A percentile compares a stretch with the other conserved stretches of the same genome.
These are phyloP conservation scores for Limnodromus scolopaceus DNA, from an alignment of 2,797 vertebrate genomes.

Conservation along the genomic window DNA sequence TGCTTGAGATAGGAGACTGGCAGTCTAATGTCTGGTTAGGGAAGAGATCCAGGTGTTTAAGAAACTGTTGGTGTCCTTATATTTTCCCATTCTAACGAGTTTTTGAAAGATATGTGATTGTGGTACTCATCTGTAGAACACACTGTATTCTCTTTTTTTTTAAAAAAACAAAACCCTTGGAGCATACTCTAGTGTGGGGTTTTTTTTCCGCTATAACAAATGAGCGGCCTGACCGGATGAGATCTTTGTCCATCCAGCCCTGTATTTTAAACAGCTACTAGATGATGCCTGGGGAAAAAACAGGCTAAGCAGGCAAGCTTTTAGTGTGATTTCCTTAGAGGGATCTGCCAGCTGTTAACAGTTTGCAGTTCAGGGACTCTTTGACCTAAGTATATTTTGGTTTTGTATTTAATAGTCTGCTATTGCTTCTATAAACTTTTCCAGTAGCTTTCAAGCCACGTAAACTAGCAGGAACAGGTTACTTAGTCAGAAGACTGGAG, in stretches of 20 bases:
- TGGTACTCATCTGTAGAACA: neutral
- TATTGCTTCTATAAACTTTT: neutral
- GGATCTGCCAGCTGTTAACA: neutral
- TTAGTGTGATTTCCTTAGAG: neutral
- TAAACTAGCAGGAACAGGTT: neutral
- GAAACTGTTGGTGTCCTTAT: neutral
- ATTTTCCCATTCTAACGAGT: neutral
- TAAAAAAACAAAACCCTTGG: neutral
- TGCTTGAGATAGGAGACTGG: neutral
- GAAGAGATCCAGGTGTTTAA: neutral
- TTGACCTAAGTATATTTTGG: neutral
- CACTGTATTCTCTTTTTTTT: neutral
- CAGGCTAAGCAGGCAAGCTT: neutral
- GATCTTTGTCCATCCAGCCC: neutral
- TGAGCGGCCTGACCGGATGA: neutral
- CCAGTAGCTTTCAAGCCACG: neutral
- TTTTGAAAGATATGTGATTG: neutral
- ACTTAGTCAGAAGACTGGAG: neutral
- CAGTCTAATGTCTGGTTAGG: neutral
- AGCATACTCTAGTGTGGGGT: fast-evolving
- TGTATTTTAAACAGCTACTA: neutral
- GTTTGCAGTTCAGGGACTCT: neutral
- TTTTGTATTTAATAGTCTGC: neutral
- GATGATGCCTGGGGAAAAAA: neutral
- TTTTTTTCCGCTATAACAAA: neutral